phyloP scores from a whole-genome alignment of 2,113 vertebrate genomes.

The Antigone vipio region DNA sequence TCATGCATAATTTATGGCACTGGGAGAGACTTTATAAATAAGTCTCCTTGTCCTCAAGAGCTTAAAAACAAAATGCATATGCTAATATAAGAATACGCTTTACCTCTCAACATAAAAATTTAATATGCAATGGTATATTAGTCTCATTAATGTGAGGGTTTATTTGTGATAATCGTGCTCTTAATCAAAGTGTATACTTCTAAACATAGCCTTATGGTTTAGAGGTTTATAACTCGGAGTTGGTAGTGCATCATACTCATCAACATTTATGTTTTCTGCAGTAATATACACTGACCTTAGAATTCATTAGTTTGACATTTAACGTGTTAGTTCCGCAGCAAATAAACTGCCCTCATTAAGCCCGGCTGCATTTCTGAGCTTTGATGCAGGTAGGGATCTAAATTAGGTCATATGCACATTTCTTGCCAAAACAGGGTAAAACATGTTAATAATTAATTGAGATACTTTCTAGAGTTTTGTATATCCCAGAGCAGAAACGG shows the following conservation, averaged over 20 bases:
- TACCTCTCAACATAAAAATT: constrained; percentile 63
- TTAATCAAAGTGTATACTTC: constrained; percentile 54
- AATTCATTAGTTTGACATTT: constrained; percentile 33
- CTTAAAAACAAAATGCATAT: constrained; percentile 69
- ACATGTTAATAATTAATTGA: neutral
- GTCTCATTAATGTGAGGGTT: constrained; percentile 60
- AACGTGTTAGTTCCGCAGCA: neutral
- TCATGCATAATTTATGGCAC: constrained; percentile 82
- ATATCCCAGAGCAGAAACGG: neutral
- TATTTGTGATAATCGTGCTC: constrained; percentile 43
- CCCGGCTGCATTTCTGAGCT: neutral
- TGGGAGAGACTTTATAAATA: constrained; percentile 76
- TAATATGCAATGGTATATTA: constrained; percentile 61
- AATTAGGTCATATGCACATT: neutral
- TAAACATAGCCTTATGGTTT: neutral
- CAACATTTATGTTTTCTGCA: neutral
- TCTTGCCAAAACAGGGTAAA: neutral
- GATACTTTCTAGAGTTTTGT: neutral
- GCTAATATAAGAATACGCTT: constrained; percentile 69
- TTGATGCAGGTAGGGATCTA: neutral
- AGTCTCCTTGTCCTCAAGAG: constrained; percentile 71
- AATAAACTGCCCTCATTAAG: constrained; percentile 27
- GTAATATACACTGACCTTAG: neutral
- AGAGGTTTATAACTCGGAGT: neutral
- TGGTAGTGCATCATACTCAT: neutral